These are phyloP conservation scores for Oscheius sp. DNA, from an alignment of 2,888 invertebrate genomes.

Conservation along the genomic window DNA sequence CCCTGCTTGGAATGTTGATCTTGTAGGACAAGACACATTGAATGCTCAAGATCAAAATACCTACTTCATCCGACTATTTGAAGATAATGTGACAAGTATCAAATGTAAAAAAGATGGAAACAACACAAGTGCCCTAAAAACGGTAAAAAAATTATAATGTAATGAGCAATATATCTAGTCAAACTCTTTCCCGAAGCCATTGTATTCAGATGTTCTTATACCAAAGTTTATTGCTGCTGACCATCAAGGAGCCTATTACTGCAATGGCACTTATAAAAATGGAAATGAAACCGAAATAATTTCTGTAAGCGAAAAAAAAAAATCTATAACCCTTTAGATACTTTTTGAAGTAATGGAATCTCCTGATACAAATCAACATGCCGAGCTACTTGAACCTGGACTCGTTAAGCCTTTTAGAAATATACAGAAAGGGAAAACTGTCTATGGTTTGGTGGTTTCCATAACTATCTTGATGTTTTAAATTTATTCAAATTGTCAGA, in stretches of 20 bases:
- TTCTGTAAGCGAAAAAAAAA: not conserved
- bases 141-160: not conserved
- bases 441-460: not conserved
- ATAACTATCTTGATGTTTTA: not conserved
- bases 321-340: not conserved
- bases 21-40: slow-evolving; percentile 6
- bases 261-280: slow-evolving; percentile 15
- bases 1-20: slow-evolving; percentile 29
- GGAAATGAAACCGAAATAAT: slow-evolving; percentile 21
- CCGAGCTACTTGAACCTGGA: not conserved
- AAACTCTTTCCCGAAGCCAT: slow-evolving; percentile 6
- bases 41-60: slow-evolving; percentile 4
- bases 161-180: not conserved
- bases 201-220: slow-evolving; percentile 14
- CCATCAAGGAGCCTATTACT: slow-evolving; percentile 15
- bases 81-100: slow-evolving; percentile 12
- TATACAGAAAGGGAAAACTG: not conserved
- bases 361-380: slow-evolving; percentile 4
- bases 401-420: slow-evolving; percentile 11
- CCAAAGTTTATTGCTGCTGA: not conserved
- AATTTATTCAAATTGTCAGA: not conserved
- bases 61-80: slow-evolving; percentile 19
- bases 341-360: slow-evolving; percentile 2
- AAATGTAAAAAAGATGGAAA: slow-evolving; percentile 19
- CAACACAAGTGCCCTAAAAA: not conserved